These are phyloP conservation scores for Nebria salina DNA, from an alignment of 2,888 invertebrate genomes.

Conservation along the genomic window DNA sequence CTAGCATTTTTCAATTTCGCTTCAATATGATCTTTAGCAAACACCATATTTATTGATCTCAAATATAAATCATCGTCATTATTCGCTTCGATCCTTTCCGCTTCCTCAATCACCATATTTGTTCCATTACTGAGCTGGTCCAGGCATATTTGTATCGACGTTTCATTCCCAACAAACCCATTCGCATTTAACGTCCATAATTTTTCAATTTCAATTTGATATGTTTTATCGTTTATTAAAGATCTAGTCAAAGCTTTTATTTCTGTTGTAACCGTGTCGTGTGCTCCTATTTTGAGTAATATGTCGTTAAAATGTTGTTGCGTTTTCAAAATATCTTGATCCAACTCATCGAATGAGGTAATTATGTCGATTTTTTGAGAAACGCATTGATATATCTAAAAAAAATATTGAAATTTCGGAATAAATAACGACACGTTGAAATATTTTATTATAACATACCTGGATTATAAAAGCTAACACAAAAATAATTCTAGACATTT, in stretches of 20 bases:
- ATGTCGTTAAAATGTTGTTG: not conserved
- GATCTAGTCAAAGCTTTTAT: not conserved
- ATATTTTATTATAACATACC: no score
- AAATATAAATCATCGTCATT: not conserved
- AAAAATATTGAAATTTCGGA: not conserved
- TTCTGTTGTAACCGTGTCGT: not conserved
- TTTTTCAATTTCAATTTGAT: not conserved
- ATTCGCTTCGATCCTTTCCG: not conserved
- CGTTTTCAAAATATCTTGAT: not conserved
- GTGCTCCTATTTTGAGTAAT: not conserved
- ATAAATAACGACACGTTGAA: not conserved
- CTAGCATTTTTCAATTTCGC: not conserved
- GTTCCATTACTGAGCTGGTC: not conserved
- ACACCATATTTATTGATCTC: not conserved
- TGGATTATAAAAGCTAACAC: no score
- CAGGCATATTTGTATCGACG: not conserved
- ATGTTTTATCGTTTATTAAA: not conserved
- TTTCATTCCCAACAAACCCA: not conserved
- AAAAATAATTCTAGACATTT: no score
- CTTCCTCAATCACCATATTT: not conserved
- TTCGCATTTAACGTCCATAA: not conserved
- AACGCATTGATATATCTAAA: not conserved
- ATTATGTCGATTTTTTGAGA: not conserved
- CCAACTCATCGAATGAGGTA: not conserved
- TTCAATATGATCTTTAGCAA: not conserved